Percentiles rank a stretch among this genome's conserved stretches.
phyloP scores from a whole-genome alignment of 1,140 invertebrate species.

The Megalonaias nervosa region DNA sequence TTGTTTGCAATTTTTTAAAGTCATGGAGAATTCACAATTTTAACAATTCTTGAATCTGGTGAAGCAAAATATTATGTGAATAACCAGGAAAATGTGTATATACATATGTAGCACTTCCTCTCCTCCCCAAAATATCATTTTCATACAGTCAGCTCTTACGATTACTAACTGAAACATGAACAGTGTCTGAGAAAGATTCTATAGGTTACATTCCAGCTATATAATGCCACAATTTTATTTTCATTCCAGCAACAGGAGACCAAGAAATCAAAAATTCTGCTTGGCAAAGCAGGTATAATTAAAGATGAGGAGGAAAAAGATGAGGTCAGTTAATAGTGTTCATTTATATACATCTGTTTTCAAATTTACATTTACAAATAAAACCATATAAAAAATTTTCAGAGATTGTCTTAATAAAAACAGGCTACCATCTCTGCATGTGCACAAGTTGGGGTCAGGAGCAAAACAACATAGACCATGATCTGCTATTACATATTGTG shows the following conservation, averaged over 20 bases:
- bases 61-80: background rate
- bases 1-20: background rate
- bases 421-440: background rate
- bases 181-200: background rate
- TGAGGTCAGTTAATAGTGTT: constrained; percentile 41
- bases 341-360: background rate
- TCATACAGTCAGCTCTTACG: background rate
- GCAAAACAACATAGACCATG: background rate
- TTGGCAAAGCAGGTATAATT: constrained; percentile 90
- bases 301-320: constrained; percentile 72
- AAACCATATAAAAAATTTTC: background rate
- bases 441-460: background rate
- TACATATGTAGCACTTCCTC: background rate
- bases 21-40: too few relatives aligned
- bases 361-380: background rate
- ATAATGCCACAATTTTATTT: too few relatives aligned
- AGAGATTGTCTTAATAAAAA: background rate
- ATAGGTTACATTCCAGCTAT: too few relatives aligned
- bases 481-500: too few relatives aligned
- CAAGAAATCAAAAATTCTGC: constrained; percentile 95
- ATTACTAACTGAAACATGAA: too few relatives aligned
- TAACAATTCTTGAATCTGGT: background rate
- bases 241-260: constrained; percentile 79
- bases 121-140: background rate
- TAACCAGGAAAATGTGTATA: background rate